A percentile compares a stretch with the other conserved stretches of the same genome.
Conservation (phyloP, 1,140 invertebrate genomes). For the Gonioctena quinquepunctata region DNA sequence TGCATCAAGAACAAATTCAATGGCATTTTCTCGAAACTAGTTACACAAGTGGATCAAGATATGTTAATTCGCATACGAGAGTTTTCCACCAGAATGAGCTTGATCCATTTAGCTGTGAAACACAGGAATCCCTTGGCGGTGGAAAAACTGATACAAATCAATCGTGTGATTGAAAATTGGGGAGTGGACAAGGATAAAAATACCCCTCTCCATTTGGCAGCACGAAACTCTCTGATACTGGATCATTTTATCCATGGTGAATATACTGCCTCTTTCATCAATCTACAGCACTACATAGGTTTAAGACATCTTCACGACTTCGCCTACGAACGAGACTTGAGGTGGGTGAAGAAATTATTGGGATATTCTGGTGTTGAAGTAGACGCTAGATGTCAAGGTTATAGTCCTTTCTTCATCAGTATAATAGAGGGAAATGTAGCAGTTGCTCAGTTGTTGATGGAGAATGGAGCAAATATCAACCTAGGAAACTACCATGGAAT, state of each 20-base stretch:
- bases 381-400: neutral
- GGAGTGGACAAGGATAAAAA: constrained; percentile 4
- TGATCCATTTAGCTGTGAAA: neutral
- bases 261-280: neutral
- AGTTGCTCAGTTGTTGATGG: neutral
- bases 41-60: neutral
- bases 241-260: neutral
- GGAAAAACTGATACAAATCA: neutral
- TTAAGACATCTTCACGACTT: neutral
- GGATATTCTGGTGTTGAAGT: neutral
- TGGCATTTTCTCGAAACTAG: neutral
- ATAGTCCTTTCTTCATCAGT: neutral
- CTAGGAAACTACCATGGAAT: neutral
- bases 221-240: neutral
- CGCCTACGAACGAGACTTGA: neutral
- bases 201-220: neutral
- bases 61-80: neutral
- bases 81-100: neutral
- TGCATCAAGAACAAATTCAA: neutral
- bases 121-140: neutral
- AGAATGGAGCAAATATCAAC: neutral
- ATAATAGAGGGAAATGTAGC: neutral
- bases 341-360: neutral
- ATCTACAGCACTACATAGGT: neutral
- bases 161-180: neutral